phyloP scores from a whole-genome alignment of 2,888 invertebrate species.

The Hipparchia sbordonii region DNA sequence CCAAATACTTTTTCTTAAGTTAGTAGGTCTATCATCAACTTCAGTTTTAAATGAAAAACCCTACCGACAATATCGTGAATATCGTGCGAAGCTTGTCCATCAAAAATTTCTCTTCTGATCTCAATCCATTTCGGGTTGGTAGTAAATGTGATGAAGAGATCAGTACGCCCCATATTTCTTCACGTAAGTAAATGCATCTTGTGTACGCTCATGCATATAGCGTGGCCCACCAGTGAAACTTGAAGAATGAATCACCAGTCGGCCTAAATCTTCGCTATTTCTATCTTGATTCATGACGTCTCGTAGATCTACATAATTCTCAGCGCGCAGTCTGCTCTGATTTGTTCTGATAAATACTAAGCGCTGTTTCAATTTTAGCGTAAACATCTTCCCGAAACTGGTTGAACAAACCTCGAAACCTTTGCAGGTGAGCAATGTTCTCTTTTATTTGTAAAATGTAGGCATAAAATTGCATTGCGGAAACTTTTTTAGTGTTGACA shows the following conservation, averaged over 20 bases:
- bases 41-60: neutral
- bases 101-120: too few relatives aligned
- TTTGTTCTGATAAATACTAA: neutral
- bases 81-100: too few relatives aligned
- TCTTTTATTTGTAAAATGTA: neutral
- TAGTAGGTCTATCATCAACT: neutral
- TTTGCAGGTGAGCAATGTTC: neutral
- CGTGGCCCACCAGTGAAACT: slow-evolving; percentile 38
- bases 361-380: too few relatives aligned
- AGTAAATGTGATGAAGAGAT: too few relatives aligned
- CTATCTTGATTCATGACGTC: neutral
- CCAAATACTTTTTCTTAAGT: neutral
- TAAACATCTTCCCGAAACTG: neutral
- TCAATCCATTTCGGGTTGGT: too few relatives aligned
- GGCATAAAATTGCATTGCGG: neutral
- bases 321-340: neutral
- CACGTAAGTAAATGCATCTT: slow-evolving; percentile 35
- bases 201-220: slow-evolving; percentile 39
- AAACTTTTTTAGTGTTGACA: neutral
- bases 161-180: slow-evolving; percentile 5
- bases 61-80: neutral
- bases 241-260: slow-evolving; percentile 35
- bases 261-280: too few relatives aligned
- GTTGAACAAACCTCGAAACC: neutral
- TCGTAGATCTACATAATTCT: neutral